phyloP scores from a whole-genome alignment of 2,113 vertebrate species.

The Hipposideros armiger region DNA sequence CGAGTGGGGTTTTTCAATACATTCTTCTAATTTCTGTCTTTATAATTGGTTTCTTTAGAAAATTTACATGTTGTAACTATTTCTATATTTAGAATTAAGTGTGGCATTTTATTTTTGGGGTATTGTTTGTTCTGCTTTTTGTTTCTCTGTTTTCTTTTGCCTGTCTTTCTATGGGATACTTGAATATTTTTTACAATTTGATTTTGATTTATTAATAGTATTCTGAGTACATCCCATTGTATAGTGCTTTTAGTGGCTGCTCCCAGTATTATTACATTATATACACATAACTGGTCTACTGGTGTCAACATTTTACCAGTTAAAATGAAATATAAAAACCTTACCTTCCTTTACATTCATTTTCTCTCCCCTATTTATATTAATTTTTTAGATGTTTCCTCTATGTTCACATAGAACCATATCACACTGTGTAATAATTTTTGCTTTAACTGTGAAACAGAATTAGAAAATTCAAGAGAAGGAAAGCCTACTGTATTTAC shows the following conservation, averaged over 20 bases:
- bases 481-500: neutral
- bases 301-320: neutral
- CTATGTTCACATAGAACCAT: neutral
- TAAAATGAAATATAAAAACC: neutral
- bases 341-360: neutral
- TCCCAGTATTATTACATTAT: neutral
- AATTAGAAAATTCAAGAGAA: neutral
- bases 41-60: neutral
- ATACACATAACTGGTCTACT: neutral
- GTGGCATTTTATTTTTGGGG: neutral
- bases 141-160: neutral
- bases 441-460: neutral
- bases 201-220: neutral
- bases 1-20: neutral
- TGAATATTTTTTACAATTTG: neutral
- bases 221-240: neutral
- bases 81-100: neutral
- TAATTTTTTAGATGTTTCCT: neutral
- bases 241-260: neutral
- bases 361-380: neutral
- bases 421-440: neutral
- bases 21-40: neutral
- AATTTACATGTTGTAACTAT: neutral
- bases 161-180: neutral
- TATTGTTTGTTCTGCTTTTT: neutral